Conservation (phyloP, 2,797 vertebrate genomes). For the Hephaestus fuliginosus region DNA sequence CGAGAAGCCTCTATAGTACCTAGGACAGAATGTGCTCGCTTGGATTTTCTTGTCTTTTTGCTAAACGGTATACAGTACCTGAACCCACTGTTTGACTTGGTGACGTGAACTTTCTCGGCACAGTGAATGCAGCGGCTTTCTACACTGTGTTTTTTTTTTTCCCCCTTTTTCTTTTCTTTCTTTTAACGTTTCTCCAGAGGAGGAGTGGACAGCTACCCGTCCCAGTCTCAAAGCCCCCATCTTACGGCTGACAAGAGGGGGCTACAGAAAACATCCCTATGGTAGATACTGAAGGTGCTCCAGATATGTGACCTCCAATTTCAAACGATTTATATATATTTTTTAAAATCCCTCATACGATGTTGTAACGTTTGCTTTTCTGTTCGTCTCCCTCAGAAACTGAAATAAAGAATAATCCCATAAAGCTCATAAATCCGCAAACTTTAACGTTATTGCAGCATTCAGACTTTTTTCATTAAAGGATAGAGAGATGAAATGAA, state of each 20-base stretch:
- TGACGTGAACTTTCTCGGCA: conserved; percentile 18
- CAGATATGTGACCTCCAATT: conserved; percentile 89
- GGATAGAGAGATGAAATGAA: conserved; percentile 73
- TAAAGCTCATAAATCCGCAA: conserved; percentile 82
- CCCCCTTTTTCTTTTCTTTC: background rate
- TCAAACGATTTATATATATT: conserved; percentile 87
- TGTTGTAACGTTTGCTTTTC: conserved; percentile 74
- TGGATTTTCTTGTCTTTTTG: conserved; percentile 63
- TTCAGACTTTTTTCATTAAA: conserved; percentile 82
- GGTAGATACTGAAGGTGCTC: conserved; percentile 99
- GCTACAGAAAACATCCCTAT: conserved; percentile 99
- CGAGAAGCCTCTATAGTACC: conserved; percentile 50
- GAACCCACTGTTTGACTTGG: conserved; percentile 43
- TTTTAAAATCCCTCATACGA: conserved; percentile 85
- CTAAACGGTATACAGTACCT: conserved; percentile 53
- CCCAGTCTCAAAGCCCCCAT: conserved; percentile 94
- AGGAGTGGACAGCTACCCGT: conserved; percentile 93
- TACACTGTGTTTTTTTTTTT: conserved; percentile 16
- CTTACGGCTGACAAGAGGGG: conserved; percentile 93
- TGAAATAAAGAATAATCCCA: conserved; percentile 76
- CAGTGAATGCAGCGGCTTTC: conserved; percentile 25
- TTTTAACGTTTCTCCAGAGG: conserved; percentile 86
- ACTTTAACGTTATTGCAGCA: conserved; percentile 80
- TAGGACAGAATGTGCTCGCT: conserved; percentile 52
- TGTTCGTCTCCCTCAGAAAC: conserved; percentile 80